Percentiles rank a stretch among this genome's conserved stretches.
Conservation (phyloP, 2,113 vertebrate species). For the Sorex fumeus region DNA sequence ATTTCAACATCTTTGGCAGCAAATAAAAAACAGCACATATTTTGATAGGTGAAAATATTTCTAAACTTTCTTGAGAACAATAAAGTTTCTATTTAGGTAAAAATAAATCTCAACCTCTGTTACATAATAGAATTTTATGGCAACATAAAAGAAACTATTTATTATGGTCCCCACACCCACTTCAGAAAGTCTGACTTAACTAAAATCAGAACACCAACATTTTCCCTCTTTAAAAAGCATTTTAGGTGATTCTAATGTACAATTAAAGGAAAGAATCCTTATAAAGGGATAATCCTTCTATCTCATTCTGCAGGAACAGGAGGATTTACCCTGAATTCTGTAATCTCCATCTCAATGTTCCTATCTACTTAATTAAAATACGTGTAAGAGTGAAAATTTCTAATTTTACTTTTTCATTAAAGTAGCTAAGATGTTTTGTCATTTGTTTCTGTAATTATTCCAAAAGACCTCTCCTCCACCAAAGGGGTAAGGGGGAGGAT, state of each 20-base stretch:
- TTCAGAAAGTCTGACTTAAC: background rate
- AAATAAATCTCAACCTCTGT: background rate
- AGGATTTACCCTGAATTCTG: background rate
- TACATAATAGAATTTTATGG: background rate
- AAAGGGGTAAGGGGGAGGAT: too few relatives aligned
- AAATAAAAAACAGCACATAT: background rate
- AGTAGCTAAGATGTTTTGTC: background rate
- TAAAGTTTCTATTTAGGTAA: background rate
- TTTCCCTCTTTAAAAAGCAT: background rate
- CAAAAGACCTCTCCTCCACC: background rate
- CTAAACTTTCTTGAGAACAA: background rate
- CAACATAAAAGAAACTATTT: background rate
- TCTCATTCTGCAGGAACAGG: background rate
- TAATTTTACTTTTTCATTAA: constrained; percentile 10
- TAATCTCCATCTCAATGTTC: background rate
- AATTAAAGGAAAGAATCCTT: background rate
- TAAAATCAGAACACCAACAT: background rate
- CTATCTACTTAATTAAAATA: constrained; percentile 22
- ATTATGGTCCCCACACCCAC: too few relatives aligned
- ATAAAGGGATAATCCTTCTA: background rate
- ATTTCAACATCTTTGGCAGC: background rate
- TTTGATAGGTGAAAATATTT: constrained; percentile 2
- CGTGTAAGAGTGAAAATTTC: background rate
- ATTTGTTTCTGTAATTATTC: constrained; percentile 47
- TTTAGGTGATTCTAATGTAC: background rate